These are phyloP conservation scores for Epistrophe grossulariae DNA, from an alignment of 2,888 invertebrate species.

Conservation along the genomic window DNA sequence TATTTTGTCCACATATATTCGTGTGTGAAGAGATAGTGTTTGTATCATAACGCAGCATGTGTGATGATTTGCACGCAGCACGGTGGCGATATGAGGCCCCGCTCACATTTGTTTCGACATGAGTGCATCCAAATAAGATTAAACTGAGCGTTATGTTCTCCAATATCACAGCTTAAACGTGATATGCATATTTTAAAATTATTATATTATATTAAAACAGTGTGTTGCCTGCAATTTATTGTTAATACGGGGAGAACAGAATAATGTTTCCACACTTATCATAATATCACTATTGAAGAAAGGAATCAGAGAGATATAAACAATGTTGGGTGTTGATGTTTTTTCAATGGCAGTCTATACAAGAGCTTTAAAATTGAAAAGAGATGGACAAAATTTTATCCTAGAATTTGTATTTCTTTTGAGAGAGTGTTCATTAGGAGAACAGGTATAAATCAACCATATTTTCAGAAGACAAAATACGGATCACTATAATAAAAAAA, in stretches of 20 bases:
- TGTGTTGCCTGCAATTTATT: conserved; percentile 63
- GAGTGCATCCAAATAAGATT: conserved; percentile 64
- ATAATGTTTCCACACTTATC: conserved; percentile 33
- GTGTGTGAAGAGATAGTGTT: conserved; percentile 58
- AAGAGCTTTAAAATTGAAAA: neutral
- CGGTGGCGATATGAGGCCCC: conserved; percentile 64
- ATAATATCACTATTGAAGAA: neutral
- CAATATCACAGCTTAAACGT: conserved; percentile 39
- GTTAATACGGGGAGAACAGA: conserved; percentile 22
- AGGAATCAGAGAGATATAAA: neutral
- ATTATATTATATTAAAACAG: conserved; percentile 29
- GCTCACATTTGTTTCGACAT: conserved; percentile 68
- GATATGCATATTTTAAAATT: conserved; percentile 52
- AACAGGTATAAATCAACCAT: no score
- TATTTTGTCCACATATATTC: conserved; percentile 66
- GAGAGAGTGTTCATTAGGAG: no score
- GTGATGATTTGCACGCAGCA: conserved; percentile 72
- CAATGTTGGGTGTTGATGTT: conserved; percentile 18
- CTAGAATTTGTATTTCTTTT: no score
- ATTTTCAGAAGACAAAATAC: no score
- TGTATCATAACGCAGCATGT: conserved; percentile 75
- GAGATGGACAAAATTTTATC: neutral
- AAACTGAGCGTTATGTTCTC: conserved; percentile 48
- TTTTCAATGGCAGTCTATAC: neutral
- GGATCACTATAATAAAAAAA: no score